These are phyloP conservation scores for Philantomba maxwellii DNA, from an alignment of 2,113 vertebrate genomes.

Conservation along the genomic window DNA sequence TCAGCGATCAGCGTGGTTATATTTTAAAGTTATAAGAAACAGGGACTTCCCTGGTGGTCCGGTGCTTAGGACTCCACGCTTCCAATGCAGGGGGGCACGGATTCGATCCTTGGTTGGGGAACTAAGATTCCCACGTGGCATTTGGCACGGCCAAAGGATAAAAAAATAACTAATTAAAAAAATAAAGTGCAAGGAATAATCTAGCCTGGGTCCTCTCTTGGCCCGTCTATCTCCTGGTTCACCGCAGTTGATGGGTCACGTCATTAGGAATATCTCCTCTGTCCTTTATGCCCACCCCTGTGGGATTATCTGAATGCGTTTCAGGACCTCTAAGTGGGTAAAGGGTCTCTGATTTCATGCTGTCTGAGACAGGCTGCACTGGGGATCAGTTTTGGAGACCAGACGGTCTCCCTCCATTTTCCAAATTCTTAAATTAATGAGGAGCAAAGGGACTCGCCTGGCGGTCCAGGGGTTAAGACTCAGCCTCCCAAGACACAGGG, in stretches of 20 bases:
- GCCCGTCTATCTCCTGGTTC: background rate
- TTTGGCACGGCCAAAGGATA: background rate
- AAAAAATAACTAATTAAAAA: background rate
- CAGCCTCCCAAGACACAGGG: background rate
- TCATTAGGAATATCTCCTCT: background rate
- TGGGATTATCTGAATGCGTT: background rate
- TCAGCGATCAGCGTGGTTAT: background rate
- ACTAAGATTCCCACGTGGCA: background rate
- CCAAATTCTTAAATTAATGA: background rate
- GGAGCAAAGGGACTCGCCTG: background rate
- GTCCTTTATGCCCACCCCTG: rapidly evolving
- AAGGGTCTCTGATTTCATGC: rapidly evolving
- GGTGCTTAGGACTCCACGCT: background rate
- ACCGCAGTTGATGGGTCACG: rapidly evolving
- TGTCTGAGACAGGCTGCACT: no score
- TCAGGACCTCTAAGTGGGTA: rapidly evolving
- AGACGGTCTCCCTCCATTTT: background rate
- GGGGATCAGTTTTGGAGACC: background rate
- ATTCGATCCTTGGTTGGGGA: background rate
- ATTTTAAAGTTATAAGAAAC: background rate
- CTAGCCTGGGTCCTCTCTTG: background rate
- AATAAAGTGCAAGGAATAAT: background rate
- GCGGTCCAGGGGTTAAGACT: background rate
- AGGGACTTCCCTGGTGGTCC: background rate
- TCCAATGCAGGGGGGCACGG: background rate